Evolutionary conservation across 2,888 invertebrate species (phyloP), one percentile per base, ranked within the genome.

Genomic region (Notocelia uddmanniana): DNA sequence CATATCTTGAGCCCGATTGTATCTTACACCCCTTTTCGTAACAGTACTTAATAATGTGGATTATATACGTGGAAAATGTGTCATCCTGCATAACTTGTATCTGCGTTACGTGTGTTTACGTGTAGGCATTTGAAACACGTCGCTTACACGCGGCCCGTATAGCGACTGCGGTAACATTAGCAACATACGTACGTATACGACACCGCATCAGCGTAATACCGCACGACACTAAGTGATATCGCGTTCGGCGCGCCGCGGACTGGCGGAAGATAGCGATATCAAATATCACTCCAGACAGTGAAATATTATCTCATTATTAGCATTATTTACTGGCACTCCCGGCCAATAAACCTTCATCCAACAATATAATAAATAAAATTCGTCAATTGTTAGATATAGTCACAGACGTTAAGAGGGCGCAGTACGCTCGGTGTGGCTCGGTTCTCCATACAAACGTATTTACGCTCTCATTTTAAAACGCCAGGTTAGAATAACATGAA

Each of bases 191-290:
- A n/a, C 3, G 54, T n/a, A 23, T 13, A n/a, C 52, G 8, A n/a
- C 8, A 13, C 41, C 6, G 45, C n/a, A 8, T n/a, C 45, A 8
- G 21, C 52, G 5, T 19, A 5, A 54, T 15, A 1, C 15, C 26
- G 21, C 54, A 15, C 11, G 54, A 15, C 23, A 34, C 54, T 23
- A 37, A 34, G 34, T 37, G 58, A 37, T 58, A 58, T 58, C 15
- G 19, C 8, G 37, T 37, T 34, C 19, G 2, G 18, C 58, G 45
- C 45, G 18, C 6, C 57, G 34, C 34, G 19, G 19, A 58, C 34
- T 19, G 57, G 3, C 13, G 19, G n/a, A 8, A 18, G 18, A 11
- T 10, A 34, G 11, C 34, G 57, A n/a, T 34, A 34, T 34, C 34
- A 19, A 58, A 34, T 58, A 11, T 13, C 58, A 18, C 11, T 13